phyloP scores from a whole-genome alignment of 2,113 vertebrate species.

The Pardalotus punctatus region DNA sequence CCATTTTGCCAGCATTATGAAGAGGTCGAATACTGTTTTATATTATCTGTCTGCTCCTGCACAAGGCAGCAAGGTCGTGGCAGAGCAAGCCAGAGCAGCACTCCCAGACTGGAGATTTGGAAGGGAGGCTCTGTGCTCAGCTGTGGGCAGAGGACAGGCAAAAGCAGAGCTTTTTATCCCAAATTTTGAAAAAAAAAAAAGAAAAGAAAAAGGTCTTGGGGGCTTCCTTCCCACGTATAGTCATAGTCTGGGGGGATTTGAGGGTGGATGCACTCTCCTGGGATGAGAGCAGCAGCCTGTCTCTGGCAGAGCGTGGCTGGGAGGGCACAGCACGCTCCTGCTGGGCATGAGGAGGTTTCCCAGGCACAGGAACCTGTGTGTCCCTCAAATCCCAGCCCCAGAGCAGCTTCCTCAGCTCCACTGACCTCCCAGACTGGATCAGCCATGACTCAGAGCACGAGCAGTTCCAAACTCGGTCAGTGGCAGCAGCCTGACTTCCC shows the following conservation, averaged over 20 bases:
- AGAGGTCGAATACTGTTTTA: not conserved
- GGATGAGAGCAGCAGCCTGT: not conserved
- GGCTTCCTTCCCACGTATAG: rapidly evolving
- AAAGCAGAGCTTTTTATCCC: not conserved
- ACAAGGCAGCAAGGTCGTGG: not conserved
- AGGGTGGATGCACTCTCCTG: not conserved
- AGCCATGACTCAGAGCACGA: not conserved
- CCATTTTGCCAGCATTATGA: not conserved
- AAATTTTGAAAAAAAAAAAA: not conserved
- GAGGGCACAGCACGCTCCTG: rapidly evolving
- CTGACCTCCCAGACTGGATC: not conserved
- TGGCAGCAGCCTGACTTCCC: not conserved
- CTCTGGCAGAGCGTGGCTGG: not conserved
- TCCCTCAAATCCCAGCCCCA: not conserved
- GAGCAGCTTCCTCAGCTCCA: rapidly evolving
- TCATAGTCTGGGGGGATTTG: not conserved
- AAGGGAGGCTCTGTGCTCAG: not conserved
- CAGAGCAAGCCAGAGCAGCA: not conserved
- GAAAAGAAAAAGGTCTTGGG: not conserved
- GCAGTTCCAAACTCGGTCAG: not conserved
- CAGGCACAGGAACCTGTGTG: not conserved
- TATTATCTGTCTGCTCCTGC: not conserved
- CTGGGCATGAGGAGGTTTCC: rapidly evolving
- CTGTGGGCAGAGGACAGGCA: not conserved
- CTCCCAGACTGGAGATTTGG: not conserved